Evolutionary conservation across 2,113 vertebrate genomes (phyloP), one percentile per base, ranked within the genome.

Genomic region (Myrmecophaga tridactyla): DNA sequence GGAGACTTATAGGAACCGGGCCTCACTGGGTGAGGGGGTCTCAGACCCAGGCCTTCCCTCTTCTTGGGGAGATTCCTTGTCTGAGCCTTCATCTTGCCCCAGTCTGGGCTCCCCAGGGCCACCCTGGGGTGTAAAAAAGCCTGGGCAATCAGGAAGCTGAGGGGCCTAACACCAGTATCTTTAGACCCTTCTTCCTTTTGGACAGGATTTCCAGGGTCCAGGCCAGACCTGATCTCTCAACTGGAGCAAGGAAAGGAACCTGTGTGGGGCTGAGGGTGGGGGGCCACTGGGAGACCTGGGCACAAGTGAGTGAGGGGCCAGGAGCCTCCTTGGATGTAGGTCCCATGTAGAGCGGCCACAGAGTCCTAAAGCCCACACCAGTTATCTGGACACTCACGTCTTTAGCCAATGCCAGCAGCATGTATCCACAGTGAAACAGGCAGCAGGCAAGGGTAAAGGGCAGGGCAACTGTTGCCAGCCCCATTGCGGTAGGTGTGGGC

Each of bases 251-350:
- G 53, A 87, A 60, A 43, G 85, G 53, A 43, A 39, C 36, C 12
- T 87, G 70, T n/a, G 29, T n/a, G 53, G 53, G 29, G 8, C 69
- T 29, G 11, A 75, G 29, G 69, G 60, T n/a, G 53, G 53, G 46
- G 53, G 60, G 70, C 25, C 51, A 6, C 8, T 0, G 0, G 70
- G 31, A 75, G 8, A 46, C 13, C 20, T 18, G 0, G 0, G 43
- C 46, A 8, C 25, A 2, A 23, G 83, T 70, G 83, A 53, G 25
- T 70, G 65, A 53, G 51, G 53, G 15, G 20, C 51, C 29, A 23
- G 51, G n/a, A 51, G 69, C 39, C 65, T 60, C 39, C 53, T 18
- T 18, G 53, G 53, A 12, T 48, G 48, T 12, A 48, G 48, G 48
- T 48, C 48, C 48, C 48, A 6, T 48, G 7, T 12, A 48, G 48